Base-by-base conservation (phyloP, 30 jellyfish, hydroid and myxozoan genomes). In the Cassiopea xamachana region DNA sequence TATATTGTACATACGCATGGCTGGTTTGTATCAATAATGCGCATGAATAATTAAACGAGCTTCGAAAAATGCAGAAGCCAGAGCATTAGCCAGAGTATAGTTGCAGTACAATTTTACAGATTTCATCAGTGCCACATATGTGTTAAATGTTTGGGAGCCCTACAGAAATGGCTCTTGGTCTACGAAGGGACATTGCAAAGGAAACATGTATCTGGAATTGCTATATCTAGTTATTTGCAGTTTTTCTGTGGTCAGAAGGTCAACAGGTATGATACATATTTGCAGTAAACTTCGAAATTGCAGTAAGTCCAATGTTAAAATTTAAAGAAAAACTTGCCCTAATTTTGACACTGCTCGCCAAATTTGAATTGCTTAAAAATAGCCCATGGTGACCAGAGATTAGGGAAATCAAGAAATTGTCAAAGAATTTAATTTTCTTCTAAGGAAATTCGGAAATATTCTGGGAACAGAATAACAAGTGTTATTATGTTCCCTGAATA, bases 191-290 rank as follows among this genome's bases (percentile, higher is more conserved):
- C 39, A 27, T 27, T 27, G 39, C 39, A 27, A 27, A 27, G 39
- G 0, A 27, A 27, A 55, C 7, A 55, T 55, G 64, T 55, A 55
- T 55, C 64, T 55, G 64, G 64, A 55, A 55, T 55, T 3, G 64
- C 64, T 55, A 55, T 3, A 75, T 19, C 9, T 78, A 1, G 4
- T 64, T 47, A 13, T 82, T 64, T 45, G 72, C 82, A 19, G 50
- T 12, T 67, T 44, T n/a, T 10, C 48, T 39, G 1, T 70, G 90
- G 80, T 67, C 90, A 47, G 68, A 46, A 50, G 90, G 39, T 82
- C 90, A 82, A 46, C 90, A 82, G 90, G 90, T 82, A 82, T 45
- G 19, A 51, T 16, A 14, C 47, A 17, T 67, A 1, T 19, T 81
- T 47, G 62, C 48, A 12, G 48, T 15, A 0, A 76, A 59, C 48